Conservation (phyloP, 2,797 vertebrate genomes). For the Siniperca undulata region DNA sequence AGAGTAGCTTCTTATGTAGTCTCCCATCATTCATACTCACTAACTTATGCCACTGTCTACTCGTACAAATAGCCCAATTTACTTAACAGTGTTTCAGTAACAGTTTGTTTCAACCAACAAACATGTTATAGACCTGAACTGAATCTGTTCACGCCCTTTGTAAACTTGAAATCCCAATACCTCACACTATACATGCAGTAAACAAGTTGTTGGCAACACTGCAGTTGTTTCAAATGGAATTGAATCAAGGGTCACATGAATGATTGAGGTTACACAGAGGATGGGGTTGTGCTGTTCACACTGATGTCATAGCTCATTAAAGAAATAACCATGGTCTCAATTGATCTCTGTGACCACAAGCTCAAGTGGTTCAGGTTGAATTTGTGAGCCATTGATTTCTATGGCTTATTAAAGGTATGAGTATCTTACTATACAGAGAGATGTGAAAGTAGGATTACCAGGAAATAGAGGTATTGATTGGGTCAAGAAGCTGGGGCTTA, state of each 20-base stretch:
- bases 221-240: slow-evolving; percentile 24
- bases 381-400: slow-evolving; percentile 85
- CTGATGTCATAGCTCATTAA: slow-evolving; percentile 79
- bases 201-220: slow-evolving; percentile 28
- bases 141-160: neutral
- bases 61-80: neutral
- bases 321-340: slow-evolving; percentile 71
- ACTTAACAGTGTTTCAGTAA: neutral
- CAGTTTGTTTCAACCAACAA: slow-evolving; percentile 2
- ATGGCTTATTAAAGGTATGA: slow-evolving; percentile 84
- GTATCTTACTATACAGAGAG: slow-evolving; percentile 80
- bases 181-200: neutral
- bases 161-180: neutral
- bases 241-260: slow-evolving; percentile 50
- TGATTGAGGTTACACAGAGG: slow-evolving; percentile 61
- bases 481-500: slow-evolving; percentile 69
- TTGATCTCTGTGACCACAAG: slow-evolving; percentile 73
- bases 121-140: neutral
- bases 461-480: slow-evolving; percentile 86
- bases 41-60: neutral
- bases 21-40: slow-evolving; percentile 17
- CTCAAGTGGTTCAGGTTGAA: slow-evolving; percentile 75
- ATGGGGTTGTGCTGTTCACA: slow-evolving; percentile 63
- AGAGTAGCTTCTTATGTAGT: neutral
- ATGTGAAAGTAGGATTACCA: slow-evolving; percentile 81